Percentiles rank a stretch among this genome's conserved stretches.
Conservation (phyloP, 2,113 vertebrate species). For the Hypanus sabinus region DNA sequence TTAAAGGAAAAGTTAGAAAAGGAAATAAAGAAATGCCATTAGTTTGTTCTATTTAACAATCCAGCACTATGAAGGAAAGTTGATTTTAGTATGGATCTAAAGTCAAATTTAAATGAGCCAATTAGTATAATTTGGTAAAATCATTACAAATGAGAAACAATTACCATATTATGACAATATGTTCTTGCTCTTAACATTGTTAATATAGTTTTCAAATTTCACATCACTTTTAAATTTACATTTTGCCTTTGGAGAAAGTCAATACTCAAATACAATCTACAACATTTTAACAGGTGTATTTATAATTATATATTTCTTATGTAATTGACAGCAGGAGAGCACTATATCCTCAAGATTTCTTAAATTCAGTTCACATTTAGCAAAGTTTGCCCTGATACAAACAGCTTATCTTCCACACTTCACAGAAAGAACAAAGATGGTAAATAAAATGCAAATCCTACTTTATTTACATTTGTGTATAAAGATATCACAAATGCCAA, state of each 20-base stretch:
- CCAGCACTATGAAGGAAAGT: neutral
- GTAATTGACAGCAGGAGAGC: neutral
- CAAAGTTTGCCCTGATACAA: neutral
- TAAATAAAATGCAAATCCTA: constrained; percentile 10
- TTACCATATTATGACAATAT: neutral
- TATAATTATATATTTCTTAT: neutral
- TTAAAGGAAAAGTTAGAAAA: neutral
- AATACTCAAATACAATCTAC: neutral
- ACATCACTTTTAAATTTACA: neutral
- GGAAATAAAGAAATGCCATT: neutral
- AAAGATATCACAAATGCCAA: neutral
- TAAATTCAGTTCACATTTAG: neutral
- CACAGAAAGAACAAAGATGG: neutral
- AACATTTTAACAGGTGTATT: neutral
- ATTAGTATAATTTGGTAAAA: neutral
- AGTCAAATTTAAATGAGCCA: neutral
- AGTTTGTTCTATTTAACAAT: neutral
- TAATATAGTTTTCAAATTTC: constrained; percentile 6
- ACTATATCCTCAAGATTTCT: neutral
- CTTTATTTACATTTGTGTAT: constrained; percentile 2
- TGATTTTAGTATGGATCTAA: neutral
- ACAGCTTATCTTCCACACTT: neutral
- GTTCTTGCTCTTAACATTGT: neutral
- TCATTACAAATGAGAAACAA: neutral
- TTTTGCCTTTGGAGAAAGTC: neutral